Evolutionary conservation across 2,113 vertebrate species (phyloP), one percentile per base, ranked within the genome.

Genomic region (Calidris pygmaea): DNA sequence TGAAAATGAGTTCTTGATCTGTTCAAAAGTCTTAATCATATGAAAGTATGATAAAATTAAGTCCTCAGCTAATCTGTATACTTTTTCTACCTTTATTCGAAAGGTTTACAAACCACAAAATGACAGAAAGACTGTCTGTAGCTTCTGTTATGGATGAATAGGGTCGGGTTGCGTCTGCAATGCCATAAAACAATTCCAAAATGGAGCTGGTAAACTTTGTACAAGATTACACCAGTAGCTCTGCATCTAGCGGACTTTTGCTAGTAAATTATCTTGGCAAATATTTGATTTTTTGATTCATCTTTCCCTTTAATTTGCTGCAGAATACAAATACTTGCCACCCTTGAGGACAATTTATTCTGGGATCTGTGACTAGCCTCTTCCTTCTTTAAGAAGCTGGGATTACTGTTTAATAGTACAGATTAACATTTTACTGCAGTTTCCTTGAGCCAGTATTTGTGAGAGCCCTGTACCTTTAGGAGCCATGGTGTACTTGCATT

Each of bases 141-240:
- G 13, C n/a, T 11, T 65, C 15, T 23, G 4, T 41, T 45, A 12
- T 4, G 8, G 12, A 19, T 0, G 1, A 35, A 24, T 8, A 78
- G 18, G 32, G 18, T 67, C 12, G 59, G 32, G 18, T 83, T 67
- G 13, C 78, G 13, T 52, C 47, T 72, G 26, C 32, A 73, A 1
- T 77, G 29, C 55, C n/a, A 13, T 65, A 26, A 86, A 91, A 45
- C 24, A 68, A 14, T 65, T 89, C 37, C n/a, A 70, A 81, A 87
- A 81, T 10, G 60, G 53, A 83, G n/a, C 14, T 68, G 24, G 39
- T 86, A 35, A 27, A 72, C 24, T 76, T 41, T 7, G 21, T 22
- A 30, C 43, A 45, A 58, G 7, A 50, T 71, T 14, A 9, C 6
- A 29, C 19, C 24, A 48, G 24, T 68, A 30, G 4, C 32, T 52